phyloP scores from a whole-genome alignment of 2,797 vertebrate genomes.

The Glyptemys insculpta region DNA sequence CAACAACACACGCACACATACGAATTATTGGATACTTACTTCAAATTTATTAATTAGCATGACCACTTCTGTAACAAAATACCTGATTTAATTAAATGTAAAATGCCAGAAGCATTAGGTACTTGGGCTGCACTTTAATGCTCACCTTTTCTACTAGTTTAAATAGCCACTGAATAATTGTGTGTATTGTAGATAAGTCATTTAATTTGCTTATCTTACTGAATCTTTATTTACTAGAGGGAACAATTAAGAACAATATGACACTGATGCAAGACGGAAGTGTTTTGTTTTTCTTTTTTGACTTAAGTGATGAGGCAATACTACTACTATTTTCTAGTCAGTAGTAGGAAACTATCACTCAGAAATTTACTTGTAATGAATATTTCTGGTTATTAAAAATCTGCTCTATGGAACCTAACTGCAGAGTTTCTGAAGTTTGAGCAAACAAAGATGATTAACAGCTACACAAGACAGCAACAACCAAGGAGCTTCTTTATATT shows the following conservation, averaged over 20 bases:
- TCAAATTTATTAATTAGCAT: background rate
- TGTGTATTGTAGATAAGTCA: background rate
- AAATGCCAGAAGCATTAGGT: background rate
- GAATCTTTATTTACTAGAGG: background rate
- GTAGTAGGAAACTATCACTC: background rate
- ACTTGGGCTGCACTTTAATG: background rate
- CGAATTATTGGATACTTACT: slow-evolving; percentile 7
- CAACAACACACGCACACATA: background rate
- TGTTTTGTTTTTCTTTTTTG: background rate
- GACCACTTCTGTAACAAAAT: background rate
- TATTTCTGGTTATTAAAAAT: slow-evolving; percentile 62
- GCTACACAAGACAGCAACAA: background rate
- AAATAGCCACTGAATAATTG: background rate
- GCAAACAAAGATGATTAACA: slow-evolving; percentile 50
- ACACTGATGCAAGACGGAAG: background rate
- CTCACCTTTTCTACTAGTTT: background rate
- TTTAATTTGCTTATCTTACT: background rate
- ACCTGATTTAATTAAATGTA: background rate
- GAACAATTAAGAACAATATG: background rate
- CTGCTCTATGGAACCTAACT: slow-evolving; percentile 45
- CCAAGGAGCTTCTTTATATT: background rate
- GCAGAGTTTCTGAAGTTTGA: slow-evolving; percentile 27
- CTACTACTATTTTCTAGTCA: background rate
- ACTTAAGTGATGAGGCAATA: background rate
- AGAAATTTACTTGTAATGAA: slow-evolving; percentile 38